Base-by-base conservation (phyloP, 37 sponge, comb jelly and placozoan species). In the Spongilla lacustris region DNA sequence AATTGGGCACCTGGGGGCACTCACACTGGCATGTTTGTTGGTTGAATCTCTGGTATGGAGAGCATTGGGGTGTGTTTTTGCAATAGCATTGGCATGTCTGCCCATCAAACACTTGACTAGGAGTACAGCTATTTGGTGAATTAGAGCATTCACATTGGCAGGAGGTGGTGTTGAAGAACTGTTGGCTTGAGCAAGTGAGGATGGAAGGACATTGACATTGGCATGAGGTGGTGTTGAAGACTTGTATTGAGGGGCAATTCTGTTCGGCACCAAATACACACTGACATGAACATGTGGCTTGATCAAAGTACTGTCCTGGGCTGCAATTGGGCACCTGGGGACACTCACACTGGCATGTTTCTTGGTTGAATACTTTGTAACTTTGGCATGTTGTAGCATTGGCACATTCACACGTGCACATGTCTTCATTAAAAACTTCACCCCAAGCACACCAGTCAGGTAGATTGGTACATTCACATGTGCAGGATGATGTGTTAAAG, bases 331-430 rank as follows among this genome's bases (percentile, higher is more conserved):
- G 28, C 50, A 28, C 38, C 21, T 13, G 67, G 21, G 35, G 32
- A 73, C 87, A 87, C 29, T 74, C 26, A 58, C 87, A 87, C 14
- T 66, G n/a, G 28, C 87, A 87, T n/a, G 81, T 71, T 9, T 87
- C 29, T 25, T 2, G 29, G 75, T 87, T 38, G 58, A 87, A 58
- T 28, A 35, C 3, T 46, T 87, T 67, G 3, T 26, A 37, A n/a
- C 12, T 19, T 1, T 66, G 50, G 36, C 87, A 86, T 2, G 4
- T 50, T n/a, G 23, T 37, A 13, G 75, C 31, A 11, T 76, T 72
- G 26, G 68, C 13, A 66, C 71, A 26, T 36, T 86, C 81, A 49
- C 87, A 86, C 1, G 26, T 36, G 66, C 87, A 86, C 25, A 66
- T 41, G 1, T 26, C 19, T 13, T 66, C 17, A 50, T 87, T 32